phyloP scores from a whole-genome alignment of 2,888 invertebrate species.

The Tuta absoluta region DNA sequence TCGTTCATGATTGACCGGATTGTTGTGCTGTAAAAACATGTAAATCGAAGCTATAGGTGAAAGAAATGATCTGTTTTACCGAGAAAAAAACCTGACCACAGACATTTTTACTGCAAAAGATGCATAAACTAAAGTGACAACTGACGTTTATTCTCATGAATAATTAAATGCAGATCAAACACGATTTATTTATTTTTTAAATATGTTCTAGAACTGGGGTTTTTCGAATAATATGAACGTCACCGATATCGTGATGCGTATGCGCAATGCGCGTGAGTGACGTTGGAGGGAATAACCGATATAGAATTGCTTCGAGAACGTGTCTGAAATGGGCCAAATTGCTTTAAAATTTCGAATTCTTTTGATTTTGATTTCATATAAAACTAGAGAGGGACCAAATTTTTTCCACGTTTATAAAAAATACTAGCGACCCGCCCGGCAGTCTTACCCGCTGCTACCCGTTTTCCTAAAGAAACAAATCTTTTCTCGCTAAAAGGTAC shows the following conservation, averaged over 20 bases:
- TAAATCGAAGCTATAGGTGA: too few species aligned
- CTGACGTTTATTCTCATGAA: not conserved
- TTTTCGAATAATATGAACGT: slow-evolving; percentile 20
- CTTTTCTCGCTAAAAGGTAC: too few species aligned
- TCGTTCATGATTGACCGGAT: too few species aligned
- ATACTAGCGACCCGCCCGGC: too few species aligned
- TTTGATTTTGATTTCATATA: too few species aligned
- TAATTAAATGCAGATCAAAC: not conserved
- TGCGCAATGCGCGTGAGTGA: not conserved
- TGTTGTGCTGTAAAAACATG: too few species aligned
- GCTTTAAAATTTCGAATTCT: too few species aligned
- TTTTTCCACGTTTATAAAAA: too few species aligned
- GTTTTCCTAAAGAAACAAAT: too few species aligned
- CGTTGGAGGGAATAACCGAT: slow-evolving; percentile 2
- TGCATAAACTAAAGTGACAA: slow-evolving; percentile 3
- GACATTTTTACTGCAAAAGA: slow-evolving; percentile 26
- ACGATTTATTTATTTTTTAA: slow-evolving; percentile 15
- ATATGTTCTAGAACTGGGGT: slow-evolving; percentile 1
- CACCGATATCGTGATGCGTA: slow-evolving; percentile 21
- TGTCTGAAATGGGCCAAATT: not conserved
- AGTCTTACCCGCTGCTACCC: too few species aligned
- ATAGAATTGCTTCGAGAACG: not conserved
- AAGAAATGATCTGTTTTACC: not conserved
- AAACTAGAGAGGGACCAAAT: too few species aligned
- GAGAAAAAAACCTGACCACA: slow-evolving; percentile 22